These are phyloP conservation scores for Paracentrotus lividus DNA, from an alignment of 53 echinoderm and acorn worm genomes.

Conservation along the genomic window DNA sequence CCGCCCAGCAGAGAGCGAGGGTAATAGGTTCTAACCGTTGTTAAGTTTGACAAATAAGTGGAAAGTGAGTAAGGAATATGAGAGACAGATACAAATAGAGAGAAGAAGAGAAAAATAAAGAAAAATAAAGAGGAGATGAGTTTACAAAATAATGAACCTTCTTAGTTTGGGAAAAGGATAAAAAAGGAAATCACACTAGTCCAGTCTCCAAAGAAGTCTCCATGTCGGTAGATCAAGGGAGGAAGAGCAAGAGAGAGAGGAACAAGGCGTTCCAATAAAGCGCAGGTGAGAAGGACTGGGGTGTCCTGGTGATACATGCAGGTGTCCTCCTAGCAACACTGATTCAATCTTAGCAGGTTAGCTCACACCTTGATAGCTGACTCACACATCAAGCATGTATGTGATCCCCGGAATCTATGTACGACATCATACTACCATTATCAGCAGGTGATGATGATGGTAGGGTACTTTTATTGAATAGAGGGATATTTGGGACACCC, in stretches of 20 bases:
- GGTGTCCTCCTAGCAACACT: background rate
- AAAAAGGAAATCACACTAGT: no score
- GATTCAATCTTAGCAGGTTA: slow-evolving; percentile 31
- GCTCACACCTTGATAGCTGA: slow-evolving; percentile 31
- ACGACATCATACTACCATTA: background rate
- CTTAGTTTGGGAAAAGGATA: background rate
- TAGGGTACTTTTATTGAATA: background rate
- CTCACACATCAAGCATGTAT: background rate
- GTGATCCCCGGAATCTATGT: background rate
- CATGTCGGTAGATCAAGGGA: no score
- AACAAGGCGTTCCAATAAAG: background rate
- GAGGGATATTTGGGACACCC: background rate
- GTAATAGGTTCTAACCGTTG: background rate
- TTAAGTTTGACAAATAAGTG: background rate
- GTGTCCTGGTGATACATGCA: background rate
- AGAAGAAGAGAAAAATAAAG: background rate
- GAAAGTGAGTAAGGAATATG: background rate
- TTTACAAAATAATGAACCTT: background rate
- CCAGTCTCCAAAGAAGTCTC: no score
- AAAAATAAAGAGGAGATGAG: background rate
- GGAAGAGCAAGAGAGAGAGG: background rate
- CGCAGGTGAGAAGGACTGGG: slow-evolving; percentile 22
- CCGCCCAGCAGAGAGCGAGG: background rate
- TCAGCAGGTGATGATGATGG: slow-evolving; percentile 12
- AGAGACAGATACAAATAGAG: background rate